These are phyloP conservation scores for Drosophila sproati DNA, from an alignment of 1,140 invertebrate species.

Conservation along the genomic window DNA sequence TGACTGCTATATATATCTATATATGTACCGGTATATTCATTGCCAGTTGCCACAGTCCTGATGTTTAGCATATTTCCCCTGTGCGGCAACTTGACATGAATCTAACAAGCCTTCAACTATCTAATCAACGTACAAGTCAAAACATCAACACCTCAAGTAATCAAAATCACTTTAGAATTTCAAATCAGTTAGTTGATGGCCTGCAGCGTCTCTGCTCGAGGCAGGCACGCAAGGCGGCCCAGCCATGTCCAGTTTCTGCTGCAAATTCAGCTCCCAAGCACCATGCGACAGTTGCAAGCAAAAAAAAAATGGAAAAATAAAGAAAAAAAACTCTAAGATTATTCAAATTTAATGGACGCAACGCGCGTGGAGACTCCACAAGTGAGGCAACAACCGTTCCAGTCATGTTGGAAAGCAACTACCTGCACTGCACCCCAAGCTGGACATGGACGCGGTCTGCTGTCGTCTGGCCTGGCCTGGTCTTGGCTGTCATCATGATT, in stretches of 20 bases:
- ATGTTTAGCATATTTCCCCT: neutral
- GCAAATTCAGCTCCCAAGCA: constrained; percentile 41
- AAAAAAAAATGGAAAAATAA: constrained; percentile 21
- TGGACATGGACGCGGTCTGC: constrained; percentile 6
- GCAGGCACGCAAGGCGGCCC: constrained; percentile 60
- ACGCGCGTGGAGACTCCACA: constrained; percentile 69
- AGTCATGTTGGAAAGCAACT: constrained; percentile 42
- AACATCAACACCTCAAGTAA: constrained; percentile 83
- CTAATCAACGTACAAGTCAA: constrained; percentile 83
- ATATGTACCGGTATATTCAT: too few relatives aligned
- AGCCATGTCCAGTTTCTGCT: constrained; percentile 23
- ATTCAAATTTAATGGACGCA: constrained; percentile 81
- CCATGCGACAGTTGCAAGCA: constrained; percentile 53
- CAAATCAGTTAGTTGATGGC: constrained; percentile 71
- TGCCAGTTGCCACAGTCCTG: too few relatives aligned
- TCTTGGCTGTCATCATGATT: constrained; percentile 81
- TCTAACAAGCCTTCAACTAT: constrained; percentile 79
- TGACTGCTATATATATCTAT: neutral
- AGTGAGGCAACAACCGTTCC: constrained; percentile 49
- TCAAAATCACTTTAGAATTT: constrained; percentile 84
- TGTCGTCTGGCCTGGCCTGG: constrained; percentile 20
- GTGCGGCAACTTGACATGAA: constrained; percentile 64
- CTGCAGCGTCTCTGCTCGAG: constrained; percentile 50
- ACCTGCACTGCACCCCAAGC: constrained; percentile 37
- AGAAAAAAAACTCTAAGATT: constrained; percentile 64